These are phyloP conservation scores for Leguminivora glycinivorella DNA, from an alignment of 1,140 invertebrate genomes.

Conservation along the genomic window DNA sequence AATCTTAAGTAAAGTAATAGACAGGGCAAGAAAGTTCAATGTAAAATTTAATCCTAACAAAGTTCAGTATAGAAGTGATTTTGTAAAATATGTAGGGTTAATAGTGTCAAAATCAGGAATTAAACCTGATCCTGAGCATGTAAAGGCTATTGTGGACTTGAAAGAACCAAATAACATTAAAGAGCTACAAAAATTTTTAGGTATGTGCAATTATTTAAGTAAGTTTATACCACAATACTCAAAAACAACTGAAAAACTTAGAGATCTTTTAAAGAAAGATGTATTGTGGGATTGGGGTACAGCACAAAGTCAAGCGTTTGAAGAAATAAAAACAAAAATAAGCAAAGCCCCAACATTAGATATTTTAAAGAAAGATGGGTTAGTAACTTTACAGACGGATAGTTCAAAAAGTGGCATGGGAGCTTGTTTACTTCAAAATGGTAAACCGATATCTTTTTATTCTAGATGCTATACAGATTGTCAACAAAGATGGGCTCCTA, in stretches of 20 bases:
- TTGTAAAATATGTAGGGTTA: constrained; percentile 2
- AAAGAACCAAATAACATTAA: constrained; percentile 31
- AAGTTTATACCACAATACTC: constrained; percentile 28
- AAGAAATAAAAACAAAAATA: background rate
- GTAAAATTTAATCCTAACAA: constrained; percentile 41
- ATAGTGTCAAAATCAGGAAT: constrained; percentile 5
- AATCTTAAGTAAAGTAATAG: constrained; percentile 52
- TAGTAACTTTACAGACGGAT: background rate
- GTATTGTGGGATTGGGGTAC: background rate
- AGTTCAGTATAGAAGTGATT: constrained; percentile 21
- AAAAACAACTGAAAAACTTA: background rate
- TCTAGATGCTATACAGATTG: background rate
- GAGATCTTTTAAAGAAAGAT: constrained; percentile 3
- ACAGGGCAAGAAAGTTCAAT: constrained; percentile 37
- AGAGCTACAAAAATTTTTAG: constrained; percentile 31
- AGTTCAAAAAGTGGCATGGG: background rate
- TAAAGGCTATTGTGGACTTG: constrained; percentile 29
- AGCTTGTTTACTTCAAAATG: constrained; percentile 1
- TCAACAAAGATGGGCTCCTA: constrained; percentile 1
- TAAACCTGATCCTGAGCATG: constrained; percentile 28
- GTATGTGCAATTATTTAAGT: constrained; percentile 31
- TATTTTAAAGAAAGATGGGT: background rate
- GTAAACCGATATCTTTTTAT: constrained; percentile 10
- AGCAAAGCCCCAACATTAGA: background rate
- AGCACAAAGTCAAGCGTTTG: background rate